Evolutionary conservation across 2,888 invertebrate species (phyloP).

Genomic region (Pandemis heparana): DNA sequence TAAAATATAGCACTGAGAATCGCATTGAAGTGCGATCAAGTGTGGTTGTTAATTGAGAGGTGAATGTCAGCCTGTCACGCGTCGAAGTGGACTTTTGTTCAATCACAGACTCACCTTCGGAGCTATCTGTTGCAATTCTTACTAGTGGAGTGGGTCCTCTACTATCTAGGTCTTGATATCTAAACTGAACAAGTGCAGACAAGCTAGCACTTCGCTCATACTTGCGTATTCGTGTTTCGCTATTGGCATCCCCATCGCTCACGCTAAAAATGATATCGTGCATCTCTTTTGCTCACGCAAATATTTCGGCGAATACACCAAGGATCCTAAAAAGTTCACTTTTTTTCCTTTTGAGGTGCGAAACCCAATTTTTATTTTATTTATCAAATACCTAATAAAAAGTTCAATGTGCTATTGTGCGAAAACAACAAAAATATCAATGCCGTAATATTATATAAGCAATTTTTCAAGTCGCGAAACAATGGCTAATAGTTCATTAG

Average conservation of each 20-base stretch:
- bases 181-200: too few relatives aligned
- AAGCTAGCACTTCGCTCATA: too few relatives aligned
- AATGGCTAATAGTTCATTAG: constrained; percentile 53
- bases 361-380: not conserved
- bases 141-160: not conserved
- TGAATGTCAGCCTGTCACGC: constrained; percentile 41
- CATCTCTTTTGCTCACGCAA: too few relatives aligned
- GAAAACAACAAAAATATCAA: constrained; percentile 36
- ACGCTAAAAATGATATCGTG: too few relatives aligned
- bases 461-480: constrained; percentile 50
- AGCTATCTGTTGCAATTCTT: constrained; percentile 3
- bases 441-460: constrained; percentile 49
- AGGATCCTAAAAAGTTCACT: too few relatives aligned
- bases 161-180: not conserved
- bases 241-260: too few relatives aligned
- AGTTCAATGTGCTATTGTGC: constrained; percentile 30
- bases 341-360: not conserved
- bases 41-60: constrained; percentile 31
- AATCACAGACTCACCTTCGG: constrained; percentile 36
- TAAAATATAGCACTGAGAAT: constrained; percentile 1
- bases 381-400: constrained; percentile 3
- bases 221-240: too few relatives aligned
- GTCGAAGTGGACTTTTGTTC: constrained; percentile 27
- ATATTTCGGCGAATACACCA: too few relatives aligned
- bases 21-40: constrained; percentile 15